These are phyloP conservation scores for Chironomus tepperi DNA, from an alignment of 1,140 invertebrate species.

Conservation along the genomic window DNA sequence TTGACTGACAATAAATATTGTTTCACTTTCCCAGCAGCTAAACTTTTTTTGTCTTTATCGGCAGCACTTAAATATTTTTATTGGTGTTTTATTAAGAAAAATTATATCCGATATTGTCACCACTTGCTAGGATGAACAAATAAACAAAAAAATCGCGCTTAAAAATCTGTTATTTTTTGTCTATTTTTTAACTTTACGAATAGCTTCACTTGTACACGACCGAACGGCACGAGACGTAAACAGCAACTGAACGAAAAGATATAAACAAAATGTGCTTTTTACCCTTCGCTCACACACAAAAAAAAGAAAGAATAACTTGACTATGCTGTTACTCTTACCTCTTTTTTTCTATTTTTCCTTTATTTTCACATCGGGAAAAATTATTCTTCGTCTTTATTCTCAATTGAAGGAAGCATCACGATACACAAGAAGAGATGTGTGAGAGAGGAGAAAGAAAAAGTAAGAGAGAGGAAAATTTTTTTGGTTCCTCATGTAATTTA, in stretches of 20 bases:
- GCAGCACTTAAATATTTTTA: slow-evolving; percentile 14
- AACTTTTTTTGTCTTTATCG: background rate
- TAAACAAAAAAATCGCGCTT: background rate
- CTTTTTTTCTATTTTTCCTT: slow-evolving; percentile 18
- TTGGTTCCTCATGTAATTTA: background rate
- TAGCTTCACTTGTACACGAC: background rate
- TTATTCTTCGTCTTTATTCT: too few species aligned
- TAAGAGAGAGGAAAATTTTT: background rate
- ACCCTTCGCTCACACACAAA: background rate
- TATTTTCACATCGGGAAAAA: background rate
- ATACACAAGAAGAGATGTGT: background rate
- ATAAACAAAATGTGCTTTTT: slow-evolving; percentile 23
- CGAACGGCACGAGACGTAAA: slow-evolving; percentile 10
- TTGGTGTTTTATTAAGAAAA: slow-evolving; percentile 19
- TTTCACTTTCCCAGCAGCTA: background rate
- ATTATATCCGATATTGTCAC: slow-evolving; percentile 15
- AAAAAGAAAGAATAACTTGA: background rate
- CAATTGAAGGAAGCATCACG: background rate
- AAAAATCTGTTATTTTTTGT: background rate
- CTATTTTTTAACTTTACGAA: background rate
- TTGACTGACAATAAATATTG: slow-evolving; percentile 22
- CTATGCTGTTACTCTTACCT: slow-evolving; percentile 16
- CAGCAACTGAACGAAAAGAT: slow-evolving; percentile 19
- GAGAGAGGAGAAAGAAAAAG: background rate
- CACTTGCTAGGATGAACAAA: background rate